A percentile compares a stretch with the other conserved stretches of the same genome.
Conservation (phyloP, 2,797 vertebrate species). For the Adrianichthys oophorus region DNA sequence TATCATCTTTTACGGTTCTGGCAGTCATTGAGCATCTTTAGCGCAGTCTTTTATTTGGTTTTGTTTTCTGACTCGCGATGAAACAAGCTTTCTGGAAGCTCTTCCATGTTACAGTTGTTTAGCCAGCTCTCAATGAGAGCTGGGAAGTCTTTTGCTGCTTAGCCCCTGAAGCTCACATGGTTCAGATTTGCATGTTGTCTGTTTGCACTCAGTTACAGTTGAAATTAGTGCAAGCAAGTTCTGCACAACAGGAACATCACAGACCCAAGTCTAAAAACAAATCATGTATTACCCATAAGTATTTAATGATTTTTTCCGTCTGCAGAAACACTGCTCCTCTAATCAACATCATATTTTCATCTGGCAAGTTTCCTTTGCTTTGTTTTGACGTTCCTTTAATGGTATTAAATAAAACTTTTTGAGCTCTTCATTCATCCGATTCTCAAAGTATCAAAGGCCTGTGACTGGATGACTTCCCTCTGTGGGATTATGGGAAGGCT, state of each 20-base stretch:
- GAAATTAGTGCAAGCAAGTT: conserved; percentile 14
- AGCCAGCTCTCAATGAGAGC: not conserved
- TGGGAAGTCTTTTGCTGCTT: not conserved
- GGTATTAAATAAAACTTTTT: conserved; percentile 40
- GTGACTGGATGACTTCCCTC: conserved; percentile 46
- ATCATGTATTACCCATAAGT: not conserved
- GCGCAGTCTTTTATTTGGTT: not conserved
- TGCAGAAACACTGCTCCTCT: not conserved
- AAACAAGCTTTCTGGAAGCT: not conserved
- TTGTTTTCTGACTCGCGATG: not conserved
- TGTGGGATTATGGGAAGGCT: conserved; percentile 52
- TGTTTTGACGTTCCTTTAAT: conserved; percentile 39
- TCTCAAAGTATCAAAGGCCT: conserved; percentile 49
- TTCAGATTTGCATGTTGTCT: conserved; percentile 33
- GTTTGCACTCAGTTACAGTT: conserved; percentile 16
- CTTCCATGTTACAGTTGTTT: not conserved
- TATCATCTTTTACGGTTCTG: not conserved
- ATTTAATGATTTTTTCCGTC: conserved; percentile 3
- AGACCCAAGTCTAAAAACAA: conserved; percentile 2
- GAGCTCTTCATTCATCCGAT: conserved; percentile 41
- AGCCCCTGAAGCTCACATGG: conserved; percentile 39
- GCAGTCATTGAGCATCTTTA: not conserved
- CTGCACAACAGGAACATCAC: conserved; percentile 4
- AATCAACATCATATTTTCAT: conserved; percentile 23
- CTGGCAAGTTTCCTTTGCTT: conserved; percentile 20